Base-by-base conservation (phyloP, 64 coral and sea anemone genomes). In the Montipora sp. region DNA sequence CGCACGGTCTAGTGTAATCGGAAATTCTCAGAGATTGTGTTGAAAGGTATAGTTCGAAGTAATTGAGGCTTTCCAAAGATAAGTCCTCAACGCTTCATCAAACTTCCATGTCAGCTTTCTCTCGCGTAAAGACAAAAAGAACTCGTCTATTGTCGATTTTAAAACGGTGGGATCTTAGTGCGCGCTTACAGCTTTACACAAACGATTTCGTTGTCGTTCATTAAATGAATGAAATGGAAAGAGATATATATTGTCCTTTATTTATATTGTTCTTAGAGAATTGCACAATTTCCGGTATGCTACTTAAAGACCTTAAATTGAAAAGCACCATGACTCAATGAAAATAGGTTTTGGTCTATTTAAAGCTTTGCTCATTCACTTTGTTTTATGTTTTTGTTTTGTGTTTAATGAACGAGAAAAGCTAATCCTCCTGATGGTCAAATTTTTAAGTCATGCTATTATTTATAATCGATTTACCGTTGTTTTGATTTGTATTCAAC, bases 201-300 rank as follows among this genome's bases (percentile, higher is more conserved):
- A 8, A 36, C 11, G 65, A 8, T 85, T 49, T 45, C 46, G 18
- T 4, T 72, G 82, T 48, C 19, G 45, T 22, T 71, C 18, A 20
- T n/a, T 76, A 6, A 21, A 45, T 65, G 50, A 80, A 23, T 22
- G n/a, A 43, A 23, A 12, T 19, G 61, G 36, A 57, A 57, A 6
- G 47, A 19, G 13, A 46, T 16, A 45, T 14, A 68, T 63, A 47
- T 48, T 47, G 12, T 75, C 13, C 23, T 46, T 49, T 19, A 49
- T 85, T 71, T 50, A 85, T 85, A 85, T 63, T 85, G 18, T 72
- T 5, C 19, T 63, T 85, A n/a, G 63, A 71, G 65, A 19, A 50
- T 18, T 50, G 45, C 22, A 46, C 15, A 19, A 71, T 85, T 85
- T 85, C 82, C 82, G 82, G 82, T 85, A 12, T 85, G 61, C 45